Base-by-base conservation (phyloP, 2,888 invertebrate genomes). In the Strigamia crassipes region DNA sequence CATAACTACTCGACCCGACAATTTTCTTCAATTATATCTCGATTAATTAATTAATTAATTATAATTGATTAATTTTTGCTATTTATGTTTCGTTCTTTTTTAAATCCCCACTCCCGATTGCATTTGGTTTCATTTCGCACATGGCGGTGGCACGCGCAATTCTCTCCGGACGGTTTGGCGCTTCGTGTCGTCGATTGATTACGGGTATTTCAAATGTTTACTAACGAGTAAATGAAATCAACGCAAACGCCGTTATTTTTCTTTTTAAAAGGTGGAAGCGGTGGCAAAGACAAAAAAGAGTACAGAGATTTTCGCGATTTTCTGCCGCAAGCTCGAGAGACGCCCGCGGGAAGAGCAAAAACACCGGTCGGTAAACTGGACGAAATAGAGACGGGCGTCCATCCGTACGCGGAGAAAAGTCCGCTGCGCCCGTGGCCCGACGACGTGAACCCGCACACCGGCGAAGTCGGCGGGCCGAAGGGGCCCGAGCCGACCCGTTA, bases 401-500 rank as follows among this genome's bases (percentile, higher is more conserved):
- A 94, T 87, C 93, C 93, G 8, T 91, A 92, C 86, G 92, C 93
- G 86, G 94, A 96, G 87, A 92, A 94, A 86, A 94, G 96, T 86
- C 94, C 96, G 0, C 88, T 97, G 34, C 91, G 92, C 85, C 91
- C 94, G 1, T 96, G 93, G 91, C 97, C 97, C 15, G 91, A 96
- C 86, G 92, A 94, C 86, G 92, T 91, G 0, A 98, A 99, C 89
- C 98, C 98, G 6, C 86, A 92, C 82, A 99, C 98, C 8, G 99
- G 99, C 13, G 99, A 99, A 91, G 89, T 96, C 82, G 96, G 96
- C 51, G 99, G 99, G 0, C 99, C 99, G 0, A 90, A 92, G 85
- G 99, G 99, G 8, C 99, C 98, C 0, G 99, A 99, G 90, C 99
- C 99, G 10, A 99, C 99, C 13, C 91, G 99, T 85, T 99, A 96